phyloP scores from a whole-genome alignment of 2,888 invertebrate genomes.

The Venusia cambrica region DNA sequence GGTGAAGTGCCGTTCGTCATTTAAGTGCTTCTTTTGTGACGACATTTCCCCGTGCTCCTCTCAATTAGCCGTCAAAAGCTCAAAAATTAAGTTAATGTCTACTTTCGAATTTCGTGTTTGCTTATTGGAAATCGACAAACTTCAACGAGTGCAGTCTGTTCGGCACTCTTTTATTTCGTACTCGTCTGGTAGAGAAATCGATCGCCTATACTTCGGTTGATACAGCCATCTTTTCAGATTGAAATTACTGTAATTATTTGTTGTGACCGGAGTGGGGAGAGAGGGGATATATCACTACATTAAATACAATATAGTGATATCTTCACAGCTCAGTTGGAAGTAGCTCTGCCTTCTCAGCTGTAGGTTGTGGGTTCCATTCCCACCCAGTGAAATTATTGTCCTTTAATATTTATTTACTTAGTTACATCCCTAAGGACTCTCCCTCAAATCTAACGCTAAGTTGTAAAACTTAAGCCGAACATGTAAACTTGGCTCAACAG shows the following conservation, averaged over 20 bases:
- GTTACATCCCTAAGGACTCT: conserved; percentile 16
- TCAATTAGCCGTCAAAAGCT: conserved; percentile 72
- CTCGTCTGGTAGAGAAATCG: conserved; percentile 12
- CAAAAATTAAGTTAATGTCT: conserved; percentile 81
- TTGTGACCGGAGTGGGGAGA: no score
- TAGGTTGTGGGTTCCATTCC: no score
- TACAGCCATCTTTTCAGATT: not conserved
- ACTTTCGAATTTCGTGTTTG: conserved; percentile 67
- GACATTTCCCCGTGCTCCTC: conserved; percentile 68
- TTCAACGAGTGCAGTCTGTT: conserved; percentile 45
- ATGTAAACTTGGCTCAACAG: conserved; percentile 68
- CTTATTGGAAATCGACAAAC: conserved; percentile 72
- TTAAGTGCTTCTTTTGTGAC: conserved; percentile 80
- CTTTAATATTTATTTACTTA: no score
- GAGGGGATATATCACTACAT: no score
- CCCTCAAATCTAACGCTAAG: conserved; percentile 37
- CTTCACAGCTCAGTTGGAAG: no score
- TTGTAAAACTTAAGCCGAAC: conserved; percentile 67
- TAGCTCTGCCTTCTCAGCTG: no score
- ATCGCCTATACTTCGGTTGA: conserved; percentile 3
- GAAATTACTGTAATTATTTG: no score
- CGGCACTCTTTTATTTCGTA: conserved; percentile 20
- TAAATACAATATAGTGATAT: no score
- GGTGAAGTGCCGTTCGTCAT: conserved; percentile 66
- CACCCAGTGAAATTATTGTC: no score